Percentiles rank a stretch among this genome's conserved stretches.
These are phyloP conservation scores for Nebria brevicollis DNA, from an alignment of 2,888 invertebrate genomes.

Conservation along the genomic window DNA sequence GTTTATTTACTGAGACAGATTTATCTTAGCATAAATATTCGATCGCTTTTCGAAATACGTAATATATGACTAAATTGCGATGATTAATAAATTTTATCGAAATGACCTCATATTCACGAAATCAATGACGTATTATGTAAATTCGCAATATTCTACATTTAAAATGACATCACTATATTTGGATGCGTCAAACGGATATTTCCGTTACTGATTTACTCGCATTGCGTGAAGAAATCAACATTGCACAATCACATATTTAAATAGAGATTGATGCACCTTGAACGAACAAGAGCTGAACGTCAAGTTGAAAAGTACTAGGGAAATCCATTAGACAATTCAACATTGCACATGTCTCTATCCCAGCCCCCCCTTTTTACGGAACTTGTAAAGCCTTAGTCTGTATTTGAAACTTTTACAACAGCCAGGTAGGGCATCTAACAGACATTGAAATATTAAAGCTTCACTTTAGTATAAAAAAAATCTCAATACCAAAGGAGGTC, in stretches of 20 bases:
- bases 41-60: not conserved
- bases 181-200: no score
- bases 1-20: not conserved
- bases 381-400: not conserved
- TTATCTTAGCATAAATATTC: not conserved
- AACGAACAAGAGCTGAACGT: not conserved
- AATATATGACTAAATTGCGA: not conserved
- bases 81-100: not conserved
- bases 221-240: not conserved
- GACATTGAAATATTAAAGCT: no score
- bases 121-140: no score
- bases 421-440: not conserved
- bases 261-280: slow-evolving; percentile 2
- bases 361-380: not conserved
- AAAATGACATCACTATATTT: no score
- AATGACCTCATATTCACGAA: no score
- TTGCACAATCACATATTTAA: not conserved
- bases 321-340: slow-evolving; percentile 12
- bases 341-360: slow-evolving; percentile 7
- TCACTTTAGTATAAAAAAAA: no score
- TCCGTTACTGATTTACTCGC: not conserved
- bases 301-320: slow-evolving; percentile 3
- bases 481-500: no score
- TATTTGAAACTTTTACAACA: slow-evolving; percentile 13
- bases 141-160: no score